Evolutionary conservation across 2,888 invertebrate species (phyloP).

Genomic region (Ernsta delagoae): DNA sequence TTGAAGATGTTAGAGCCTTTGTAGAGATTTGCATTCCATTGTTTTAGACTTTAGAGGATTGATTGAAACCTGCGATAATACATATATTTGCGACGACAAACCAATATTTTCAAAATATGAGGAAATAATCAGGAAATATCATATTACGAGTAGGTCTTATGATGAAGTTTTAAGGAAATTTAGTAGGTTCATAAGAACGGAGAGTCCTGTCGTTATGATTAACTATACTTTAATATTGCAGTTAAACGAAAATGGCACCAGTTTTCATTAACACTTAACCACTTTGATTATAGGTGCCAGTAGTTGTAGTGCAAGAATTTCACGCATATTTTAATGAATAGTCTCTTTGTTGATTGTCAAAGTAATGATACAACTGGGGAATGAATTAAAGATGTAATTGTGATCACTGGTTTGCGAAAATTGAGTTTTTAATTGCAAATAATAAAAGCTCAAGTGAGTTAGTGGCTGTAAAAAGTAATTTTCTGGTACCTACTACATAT

Average conservation of each 20-base stretch:
- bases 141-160: too few relatives aligned
- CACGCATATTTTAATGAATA: slow-evolving; percentile 10
- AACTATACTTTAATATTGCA: slow-evolving; percentile 1
- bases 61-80: too few relatives aligned
- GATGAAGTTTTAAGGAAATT: too few relatives aligned
- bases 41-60: too few relatives aligned
- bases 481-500: neutral
- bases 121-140: too few relatives aligned
- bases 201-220: too few relatives aligned
- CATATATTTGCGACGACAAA: too few relatives aligned
- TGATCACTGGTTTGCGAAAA: slow-evolving; percentile 5
- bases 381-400: slow-evolving; percentile 16
- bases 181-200: too few relatives aligned
- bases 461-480: neutral
- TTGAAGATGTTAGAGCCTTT: too few relatives aligned
- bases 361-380: slow-evolving; percentile 1
- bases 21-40: too few relatives aligned
- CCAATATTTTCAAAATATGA: too few relatives aligned
- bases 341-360: slow-evolving; percentile 1
- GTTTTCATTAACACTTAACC: slow-evolving; percentile 20
- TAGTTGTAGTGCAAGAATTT: slow-evolving; percentile 4
- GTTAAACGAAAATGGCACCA: slow-evolving; percentile 11
- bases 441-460: slow-evolving; percentile 8
- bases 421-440: slow-evolving; percentile 16
- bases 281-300: slow-evolving; percentile 9